Conservation (phyloP, 2,113 vertebrate genomes). For the Pteronura brasiliensis region DNA sequence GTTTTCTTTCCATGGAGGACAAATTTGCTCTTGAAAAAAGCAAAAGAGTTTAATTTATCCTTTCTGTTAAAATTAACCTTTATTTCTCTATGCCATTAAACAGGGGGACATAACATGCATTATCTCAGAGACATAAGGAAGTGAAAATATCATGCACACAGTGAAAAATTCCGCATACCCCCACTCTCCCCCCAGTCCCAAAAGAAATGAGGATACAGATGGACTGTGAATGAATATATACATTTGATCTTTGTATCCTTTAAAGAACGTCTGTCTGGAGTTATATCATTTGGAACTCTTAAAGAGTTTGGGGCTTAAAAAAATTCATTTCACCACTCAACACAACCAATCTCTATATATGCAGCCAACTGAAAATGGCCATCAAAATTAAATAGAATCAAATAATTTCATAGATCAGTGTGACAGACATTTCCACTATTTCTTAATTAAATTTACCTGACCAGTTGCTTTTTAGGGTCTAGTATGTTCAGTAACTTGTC, state of each 20-base stretch:
- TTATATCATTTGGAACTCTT: slow-evolving; percentile 49
- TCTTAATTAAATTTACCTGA: slow-evolving; percentile 87
- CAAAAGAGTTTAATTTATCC: background rate
- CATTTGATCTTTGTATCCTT: slow-evolving; percentile 39
- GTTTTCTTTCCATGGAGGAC: slow-evolving; percentile 18
- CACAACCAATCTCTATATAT: slow-evolving; percentile 16
- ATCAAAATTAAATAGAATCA: background rate
- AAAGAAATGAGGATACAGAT: slow-evolving; percentile 50
- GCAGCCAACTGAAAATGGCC: background rate
- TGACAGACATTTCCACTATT: slow-evolving; percentile 42
- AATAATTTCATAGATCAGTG: slow-evolving; percentile 35
- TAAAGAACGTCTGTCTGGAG: slow-evolving; percentile 57
- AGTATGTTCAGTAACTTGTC: slow-evolving; percentile 99
- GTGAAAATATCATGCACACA: slow-evolving; percentile 19
- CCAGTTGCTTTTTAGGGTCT: slow-evolving; percentile 99
- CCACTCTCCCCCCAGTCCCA: background rate
- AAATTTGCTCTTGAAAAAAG: background rate
- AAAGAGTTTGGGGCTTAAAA: slow-evolving; percentile 40
- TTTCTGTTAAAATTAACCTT: slow-evolving; percentile 24
- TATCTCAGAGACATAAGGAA: slow-evolving; percentile 16
- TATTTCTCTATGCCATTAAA: slow-evolving; percentile 33
- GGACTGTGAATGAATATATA: background rate
- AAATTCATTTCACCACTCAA: slow-evolving; percentile 28
- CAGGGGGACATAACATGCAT: slow-evolving; percentile 42
- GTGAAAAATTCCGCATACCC: background rate